phyloP scores from a whole-genome alignment of 2,888 invertebrate genomes.

The Drosophila diplacantha region DNA sequence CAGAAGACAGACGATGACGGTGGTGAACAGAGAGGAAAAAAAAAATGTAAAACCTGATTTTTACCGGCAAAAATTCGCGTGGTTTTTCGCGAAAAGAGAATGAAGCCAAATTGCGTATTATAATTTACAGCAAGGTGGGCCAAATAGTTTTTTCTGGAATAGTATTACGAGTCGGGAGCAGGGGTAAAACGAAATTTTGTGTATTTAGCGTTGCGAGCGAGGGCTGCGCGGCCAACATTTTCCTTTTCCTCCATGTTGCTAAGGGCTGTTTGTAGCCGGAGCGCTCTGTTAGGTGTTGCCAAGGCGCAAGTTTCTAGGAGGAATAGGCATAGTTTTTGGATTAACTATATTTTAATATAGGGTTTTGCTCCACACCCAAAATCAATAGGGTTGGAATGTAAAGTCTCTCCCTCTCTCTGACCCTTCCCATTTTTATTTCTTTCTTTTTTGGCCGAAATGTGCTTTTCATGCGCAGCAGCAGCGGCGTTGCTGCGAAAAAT shows the following conservation, averaged over 20 bases:
- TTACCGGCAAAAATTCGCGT: slow-evolving; percentile 73
- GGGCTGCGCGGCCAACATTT: slow-evolving; percentile 56
- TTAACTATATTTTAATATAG: slow-evolving; percentile 50
- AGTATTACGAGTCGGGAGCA: slow-evolving; percentile 5
- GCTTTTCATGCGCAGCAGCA: slow-evolving; percentile 66
- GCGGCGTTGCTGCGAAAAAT: slow-evolving; percentile 74
- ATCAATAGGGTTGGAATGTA: slow-evolving; percentile 29
- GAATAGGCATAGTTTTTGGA: slow-evolving; percentile 30
- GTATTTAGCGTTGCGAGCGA: slow-evolving; percentile 55
- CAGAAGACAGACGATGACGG: slow-evolving; percentile 47
- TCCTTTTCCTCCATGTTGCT: slow-evolving; percentile 50
- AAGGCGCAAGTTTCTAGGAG: slow-evolving; percentile 45
- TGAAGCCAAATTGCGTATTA: slow-evolving; percentile 41
- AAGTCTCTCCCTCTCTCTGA: slow-evolving; percentile 18
- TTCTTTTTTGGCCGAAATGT: slow-evolving; percentile 51
- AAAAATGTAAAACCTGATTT: slow-evolving; percentile 71
- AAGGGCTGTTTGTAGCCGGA: slow-evolving; percentile 64
- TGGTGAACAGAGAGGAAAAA: slow-evolving; percentile 50
- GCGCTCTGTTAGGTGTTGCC: slow-evolving; percentile 50
- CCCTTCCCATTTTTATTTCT: not conserved
- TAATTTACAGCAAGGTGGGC: slow-evolving; percentile 38
- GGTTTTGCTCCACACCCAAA: slow-evolving; percentile 31
- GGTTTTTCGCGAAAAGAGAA: slow-evolving; percentile 51
- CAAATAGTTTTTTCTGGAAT: slow-evolving; percentile 27
- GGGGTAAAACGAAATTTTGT: slow-evolving; percentile 59